Percentiles rank a stretch among this genome's conserved stretches.
These are phyloP conservation scores for Phyllotreta striolata DNA, from an alignment of 2,888 invertebrate species.

Conservation along the genomic window DNA sequence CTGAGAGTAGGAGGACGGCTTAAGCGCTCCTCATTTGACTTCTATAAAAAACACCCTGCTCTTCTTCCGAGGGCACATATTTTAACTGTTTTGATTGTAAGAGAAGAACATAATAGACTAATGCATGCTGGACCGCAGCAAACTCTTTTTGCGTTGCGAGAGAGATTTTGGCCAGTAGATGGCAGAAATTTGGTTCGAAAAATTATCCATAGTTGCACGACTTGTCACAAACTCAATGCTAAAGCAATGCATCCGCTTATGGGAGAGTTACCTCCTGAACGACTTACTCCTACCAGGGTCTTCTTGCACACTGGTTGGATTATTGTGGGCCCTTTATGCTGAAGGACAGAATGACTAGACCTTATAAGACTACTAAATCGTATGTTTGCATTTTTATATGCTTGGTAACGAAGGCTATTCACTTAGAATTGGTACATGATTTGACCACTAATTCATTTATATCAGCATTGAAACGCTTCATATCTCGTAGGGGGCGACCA, in stretches of 20 bases:
- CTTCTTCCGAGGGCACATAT: conserved; percentile 15
- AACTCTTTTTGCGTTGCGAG: conserved; percentile 3
- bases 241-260: not conserved
- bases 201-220: conserved; percentile 3
- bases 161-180: conserved; percentile 25
- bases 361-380: conserved; percentile 1
- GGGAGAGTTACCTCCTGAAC: not conserved
- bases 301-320: not conserved
- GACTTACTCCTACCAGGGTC: not conserved
- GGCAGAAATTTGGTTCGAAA: not conserved
- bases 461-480: conserved; percentile 31
- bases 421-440: conserved; percentile 21
- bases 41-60: conserved; percentile 21
- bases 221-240: not conserved
- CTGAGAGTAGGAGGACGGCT: conserved; percentile 37
- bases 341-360: conserved; percentile 4
- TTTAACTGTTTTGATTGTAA: conserved; percentile 13
- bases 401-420: conserved; percentile 25
- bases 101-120: conserved; percentile 17
- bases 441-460: conserved; percentile 21
- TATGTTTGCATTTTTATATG: conserved; percentile 29
- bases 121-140: conserved; percentile 21
- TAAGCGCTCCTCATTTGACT: conserved; percentile 17
- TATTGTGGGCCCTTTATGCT: not conserved
- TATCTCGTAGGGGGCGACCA: conserved; percentile 27